phyloP scores from a whole-genome alignment of 2,113 vertebrate species.

The Leuciscus idus region DNA sequence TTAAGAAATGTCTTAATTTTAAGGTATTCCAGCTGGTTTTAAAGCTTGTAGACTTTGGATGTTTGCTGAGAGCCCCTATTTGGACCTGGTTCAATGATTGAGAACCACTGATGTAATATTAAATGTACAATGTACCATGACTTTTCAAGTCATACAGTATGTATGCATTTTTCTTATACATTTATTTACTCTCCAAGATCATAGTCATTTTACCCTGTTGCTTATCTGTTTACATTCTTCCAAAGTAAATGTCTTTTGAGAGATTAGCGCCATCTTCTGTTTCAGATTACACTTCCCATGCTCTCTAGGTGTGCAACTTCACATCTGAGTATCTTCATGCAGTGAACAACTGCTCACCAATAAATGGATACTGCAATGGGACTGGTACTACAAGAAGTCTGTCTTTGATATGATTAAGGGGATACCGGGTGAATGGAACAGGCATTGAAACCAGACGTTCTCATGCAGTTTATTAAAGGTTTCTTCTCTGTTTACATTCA shows the following conservation, averaged over 20 bases:
- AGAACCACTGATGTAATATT: neutral
- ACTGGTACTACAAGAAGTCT: conserved; percentile 31
- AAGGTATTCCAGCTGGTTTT: neutral
- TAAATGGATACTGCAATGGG: conserved; percentile 43
- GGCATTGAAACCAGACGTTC: conserved; percentile 55
- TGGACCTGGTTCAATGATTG: neutral
- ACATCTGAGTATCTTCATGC: conserved; percentile 5
- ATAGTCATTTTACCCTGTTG: neutral
- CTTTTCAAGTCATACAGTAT: neutral
- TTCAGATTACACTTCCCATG: neutral
- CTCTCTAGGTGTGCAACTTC: conserved; percentile 7
- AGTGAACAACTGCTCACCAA: conserved; percentile 31
- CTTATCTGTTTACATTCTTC: neutral
- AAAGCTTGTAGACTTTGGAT: neutral
- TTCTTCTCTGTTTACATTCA: conserved; percentile 55
- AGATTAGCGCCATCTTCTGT: conserved; percentile 69
- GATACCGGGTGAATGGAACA: conserved; percentile 40
- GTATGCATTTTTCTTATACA: neutral
- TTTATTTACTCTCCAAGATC: neutral
- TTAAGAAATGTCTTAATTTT: neutral
- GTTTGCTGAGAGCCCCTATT: neutral
- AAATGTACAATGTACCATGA: neutral
- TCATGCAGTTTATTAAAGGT: conserved; percentile 47
- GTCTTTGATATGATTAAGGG: conserved; percentile 47
- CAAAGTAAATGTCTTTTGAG: neutral